phyloP scores from a whole-genome alignment of 2,113 vertebrate genomes.

The Phasianus colchicus region DNA sequence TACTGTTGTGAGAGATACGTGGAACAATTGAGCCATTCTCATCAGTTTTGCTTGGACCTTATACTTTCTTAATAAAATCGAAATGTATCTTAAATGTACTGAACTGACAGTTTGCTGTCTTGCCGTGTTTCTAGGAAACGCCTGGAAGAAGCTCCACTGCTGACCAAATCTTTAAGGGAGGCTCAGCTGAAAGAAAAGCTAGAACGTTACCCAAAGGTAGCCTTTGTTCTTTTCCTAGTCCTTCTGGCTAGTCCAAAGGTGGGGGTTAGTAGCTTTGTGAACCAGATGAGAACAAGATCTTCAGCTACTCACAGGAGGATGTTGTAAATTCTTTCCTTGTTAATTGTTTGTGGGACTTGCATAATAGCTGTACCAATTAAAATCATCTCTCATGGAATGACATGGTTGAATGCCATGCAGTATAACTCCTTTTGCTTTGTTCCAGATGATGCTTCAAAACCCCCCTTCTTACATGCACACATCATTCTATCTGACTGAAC shows the following conservation, averaged over 20 bases:
- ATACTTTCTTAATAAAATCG: background rate
- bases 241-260: background rate
- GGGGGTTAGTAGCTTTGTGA: background rate
- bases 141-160: conserved; percentile 91
- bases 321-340: background rate
- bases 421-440: background rate
- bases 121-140: conserved; percentile 76
- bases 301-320: background rate
- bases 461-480: background rate
- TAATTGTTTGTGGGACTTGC: background rate
- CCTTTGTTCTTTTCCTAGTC: background rate
- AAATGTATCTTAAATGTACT: background rate
- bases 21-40: background rate
- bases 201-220: conserved; percentile 91
- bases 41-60: background rate
- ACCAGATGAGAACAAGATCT: background rate
- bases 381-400: background rate
- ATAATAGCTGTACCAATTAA: background rate
- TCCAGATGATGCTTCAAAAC: background rate
- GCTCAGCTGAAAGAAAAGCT: conserved; percentile 89
- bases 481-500: background rate
- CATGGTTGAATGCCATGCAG: background rate
- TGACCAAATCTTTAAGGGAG: conserved; percentile 87
- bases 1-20: background rate
- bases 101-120: background rate